Percentiles rank a stretch among this genome's conserved stretches.
These are phyloP conservation scores for Ginglymostoma cirratum DNA, from an alignment of 2,113 vertebrate species.

Conservation along the genomic window DNA sequence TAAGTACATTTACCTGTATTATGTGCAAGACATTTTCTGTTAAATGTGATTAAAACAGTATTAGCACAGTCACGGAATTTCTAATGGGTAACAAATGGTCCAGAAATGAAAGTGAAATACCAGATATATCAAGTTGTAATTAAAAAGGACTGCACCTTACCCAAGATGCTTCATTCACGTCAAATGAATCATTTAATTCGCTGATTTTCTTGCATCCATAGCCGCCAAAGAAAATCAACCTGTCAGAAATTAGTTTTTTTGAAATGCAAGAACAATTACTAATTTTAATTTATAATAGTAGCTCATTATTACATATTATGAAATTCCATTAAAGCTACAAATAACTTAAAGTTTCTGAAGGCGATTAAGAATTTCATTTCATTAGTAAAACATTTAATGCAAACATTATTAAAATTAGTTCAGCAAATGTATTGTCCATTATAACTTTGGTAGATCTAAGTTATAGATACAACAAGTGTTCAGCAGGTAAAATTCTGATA, in stretches of 20 bases:
- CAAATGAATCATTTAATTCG: conserved; percentile 72
- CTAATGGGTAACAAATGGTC: neutral
- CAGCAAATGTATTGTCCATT: neutral
- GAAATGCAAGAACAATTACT: neutral
- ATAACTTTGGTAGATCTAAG: neutral
- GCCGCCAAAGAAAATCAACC: conserved; percentile 87
- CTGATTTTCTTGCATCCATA: conserved; percentile 79
- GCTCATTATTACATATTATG: neutral
- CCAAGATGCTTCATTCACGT: conserved; percentile 86
- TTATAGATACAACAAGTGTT: neutral
- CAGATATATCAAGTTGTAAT: neutral
- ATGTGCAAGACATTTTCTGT: neutral
- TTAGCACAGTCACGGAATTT: neutral
- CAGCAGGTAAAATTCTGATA: neutral
- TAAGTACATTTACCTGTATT: neutral
- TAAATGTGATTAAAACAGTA: neutral
- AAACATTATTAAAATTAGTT: neutral
- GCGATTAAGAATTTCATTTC: neutral
- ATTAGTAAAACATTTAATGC: neutral
- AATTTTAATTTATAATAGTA: neutral
- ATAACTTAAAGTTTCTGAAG: neutral
- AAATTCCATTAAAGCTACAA: neutral
- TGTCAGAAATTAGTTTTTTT: conserved; percentile 46
- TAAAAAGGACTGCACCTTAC: conserved; percentile 55
- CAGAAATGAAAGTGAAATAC: neutral